Evolutionary conservation across 1,140 invertebrate species (phyloP).

Genomic region (Paraescarpia echinospica): DNA sequence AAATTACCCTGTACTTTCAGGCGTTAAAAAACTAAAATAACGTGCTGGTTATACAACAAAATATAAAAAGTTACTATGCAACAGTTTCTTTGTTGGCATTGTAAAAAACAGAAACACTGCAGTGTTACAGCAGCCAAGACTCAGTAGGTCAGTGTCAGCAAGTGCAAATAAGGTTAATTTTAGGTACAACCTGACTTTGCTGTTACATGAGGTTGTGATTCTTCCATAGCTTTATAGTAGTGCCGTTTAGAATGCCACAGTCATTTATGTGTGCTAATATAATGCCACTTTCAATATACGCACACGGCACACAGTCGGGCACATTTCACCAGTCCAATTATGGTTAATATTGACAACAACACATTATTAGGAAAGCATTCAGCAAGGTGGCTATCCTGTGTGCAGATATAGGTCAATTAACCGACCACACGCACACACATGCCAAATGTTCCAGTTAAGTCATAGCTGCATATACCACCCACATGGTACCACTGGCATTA

Average conservation of each 20-base stretch:
- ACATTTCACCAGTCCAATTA: not conserved
- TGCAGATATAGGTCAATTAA: not conserved
- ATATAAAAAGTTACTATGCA: not conserved
- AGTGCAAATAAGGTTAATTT: not conserved
- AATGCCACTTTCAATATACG: no score
- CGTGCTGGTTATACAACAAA: not conserved
- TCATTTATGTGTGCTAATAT: not conserved
- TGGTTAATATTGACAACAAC: not conserved
- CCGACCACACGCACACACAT: not conserved
- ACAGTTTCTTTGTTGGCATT: not conserved
- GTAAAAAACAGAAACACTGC: not conserved
- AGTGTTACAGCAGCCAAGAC: not conserved
- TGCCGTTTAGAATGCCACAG: not conserved
- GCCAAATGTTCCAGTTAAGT: not conserved
- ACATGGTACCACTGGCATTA: not conserved
- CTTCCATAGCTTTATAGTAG: not conserved
- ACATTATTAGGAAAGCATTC: not conserved
- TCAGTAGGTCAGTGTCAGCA: not conserved
- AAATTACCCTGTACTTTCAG: not conserved
- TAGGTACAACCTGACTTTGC: not conserved
- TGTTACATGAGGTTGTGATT: not conserved
- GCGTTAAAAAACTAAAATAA: not conserved
- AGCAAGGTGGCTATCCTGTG: not conserved
- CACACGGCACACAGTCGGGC: not conserved
- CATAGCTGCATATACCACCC: not conserved